A percentile compares a stretch with the other conserved stretches of the same genome.
These are phyloP conservation scores for Beroe ovata DNA, from an alignment of 37 sponge, comb jelly and placozoan species.

Conservation along the genomic window DNA sequence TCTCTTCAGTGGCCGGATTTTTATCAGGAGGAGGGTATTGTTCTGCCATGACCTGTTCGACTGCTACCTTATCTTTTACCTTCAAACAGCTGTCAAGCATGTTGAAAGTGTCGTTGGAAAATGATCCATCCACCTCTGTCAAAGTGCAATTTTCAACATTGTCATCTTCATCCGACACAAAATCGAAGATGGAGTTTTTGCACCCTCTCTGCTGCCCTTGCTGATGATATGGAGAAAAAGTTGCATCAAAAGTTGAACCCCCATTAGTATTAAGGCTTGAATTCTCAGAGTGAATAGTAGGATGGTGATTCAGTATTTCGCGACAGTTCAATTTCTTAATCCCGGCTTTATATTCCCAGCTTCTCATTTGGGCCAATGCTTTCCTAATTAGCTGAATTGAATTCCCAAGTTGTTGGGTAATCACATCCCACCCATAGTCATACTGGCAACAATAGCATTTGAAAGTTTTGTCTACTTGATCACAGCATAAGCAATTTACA, in stretches of 20 bases:
- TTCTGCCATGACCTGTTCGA: neutral
- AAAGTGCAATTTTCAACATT: neutral
- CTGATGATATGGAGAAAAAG: neutral
- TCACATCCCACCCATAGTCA: neutral
- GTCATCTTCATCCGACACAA: neutral
- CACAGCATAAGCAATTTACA: neutral
- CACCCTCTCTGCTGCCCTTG: neutral
- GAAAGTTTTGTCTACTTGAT: neutral
- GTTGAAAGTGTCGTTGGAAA: no score
- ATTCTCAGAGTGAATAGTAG: neutral
- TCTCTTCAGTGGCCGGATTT: no score
- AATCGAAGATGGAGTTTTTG: neutral
- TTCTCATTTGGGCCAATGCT: neutral
- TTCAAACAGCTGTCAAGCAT: no score
- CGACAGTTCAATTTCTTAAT: neutral
- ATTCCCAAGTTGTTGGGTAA: neutral
- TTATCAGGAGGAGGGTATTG: no score
- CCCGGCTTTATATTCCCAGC: neutral
- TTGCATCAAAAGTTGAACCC: neutral
- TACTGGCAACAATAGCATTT: conserved; percentile 9
- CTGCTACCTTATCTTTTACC: neutral
- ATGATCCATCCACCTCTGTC: neutral
- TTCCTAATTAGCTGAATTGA: neutral
- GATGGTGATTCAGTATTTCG: no score
- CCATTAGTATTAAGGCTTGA: neutral